These are phyloP conservation scores for Pogoniulus pusillus DNA, from an alignment of 2,797 vertebrate species.

Conservation along the genomic window DNA sequence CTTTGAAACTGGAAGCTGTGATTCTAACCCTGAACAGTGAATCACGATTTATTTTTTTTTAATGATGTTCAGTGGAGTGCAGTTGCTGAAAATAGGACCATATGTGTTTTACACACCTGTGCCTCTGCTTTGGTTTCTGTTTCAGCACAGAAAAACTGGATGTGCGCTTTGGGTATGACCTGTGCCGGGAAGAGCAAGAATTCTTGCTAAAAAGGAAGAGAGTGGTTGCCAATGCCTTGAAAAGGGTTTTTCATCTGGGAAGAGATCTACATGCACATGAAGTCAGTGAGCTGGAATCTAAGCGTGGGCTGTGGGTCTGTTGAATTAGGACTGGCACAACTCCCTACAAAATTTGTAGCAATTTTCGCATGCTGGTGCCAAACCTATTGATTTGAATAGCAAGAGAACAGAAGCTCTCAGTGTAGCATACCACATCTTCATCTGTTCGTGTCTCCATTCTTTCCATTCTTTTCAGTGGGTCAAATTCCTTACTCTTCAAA, in stretches of 20 bases:
- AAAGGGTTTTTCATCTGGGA: constrained; percentile 74
- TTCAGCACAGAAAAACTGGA: constrained; percentile 73
- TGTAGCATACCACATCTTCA: background rate
- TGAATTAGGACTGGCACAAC: background rate
- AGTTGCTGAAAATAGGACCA: background rate
- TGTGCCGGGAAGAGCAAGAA: constrained; percentile 78
- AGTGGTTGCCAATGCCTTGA: constrained; percentile 76
- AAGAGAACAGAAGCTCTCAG: background rate
- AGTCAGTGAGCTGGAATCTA: constrained; percentile 65
- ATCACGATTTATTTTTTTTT: background rate
- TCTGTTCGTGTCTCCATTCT: background rate
- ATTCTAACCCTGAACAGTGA: background rate
- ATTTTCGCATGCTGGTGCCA: background rate
- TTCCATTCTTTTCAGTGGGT: background rate
- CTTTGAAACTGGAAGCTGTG: background rate
- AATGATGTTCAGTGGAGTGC: background rate
- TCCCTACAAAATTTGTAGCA: background rate
- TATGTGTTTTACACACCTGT: background rate
- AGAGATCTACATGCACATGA: constrained; percentile 70
- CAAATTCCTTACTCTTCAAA: background rate
- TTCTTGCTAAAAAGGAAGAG: constrained; percentile 81
- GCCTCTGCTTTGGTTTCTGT: background rate
- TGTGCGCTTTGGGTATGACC: constrained; percentile 81
- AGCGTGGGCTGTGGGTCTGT: background rate
- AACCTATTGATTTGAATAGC: background rate